Percentiles rank a stretch among this genome's conserved stretches.
These are phyloP conservation scores for Haliclystus octoradiatus DNA, from an alignment of 30 jellyfish, hydroid and myxozoan species.

Conservation along the genomic window DNA sequence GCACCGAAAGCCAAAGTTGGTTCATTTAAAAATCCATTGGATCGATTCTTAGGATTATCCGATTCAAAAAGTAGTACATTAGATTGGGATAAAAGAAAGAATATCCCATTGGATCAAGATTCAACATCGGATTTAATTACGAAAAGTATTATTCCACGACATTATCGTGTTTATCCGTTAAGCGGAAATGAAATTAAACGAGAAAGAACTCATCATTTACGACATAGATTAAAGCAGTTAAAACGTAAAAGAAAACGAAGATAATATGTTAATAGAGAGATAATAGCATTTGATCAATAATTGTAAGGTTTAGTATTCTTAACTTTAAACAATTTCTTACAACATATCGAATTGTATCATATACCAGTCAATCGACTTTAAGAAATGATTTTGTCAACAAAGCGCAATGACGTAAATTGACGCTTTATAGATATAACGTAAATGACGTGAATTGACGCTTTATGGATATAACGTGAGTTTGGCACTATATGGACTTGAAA, in stretches of 20 bases:
- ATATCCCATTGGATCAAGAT: slow-evolving; percentile 5
- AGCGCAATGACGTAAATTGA: too few species aligned
- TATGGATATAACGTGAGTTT: too few species aligned
- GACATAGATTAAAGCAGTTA: slow-evolving; percentile 24
- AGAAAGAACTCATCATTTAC: slow-evolving; percentile 17
- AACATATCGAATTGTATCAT: too few species aligned
- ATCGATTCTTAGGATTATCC: slow-evolving; percentile 30
- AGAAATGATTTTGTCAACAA: too few species aligned
- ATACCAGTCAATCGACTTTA: too few species aligned
- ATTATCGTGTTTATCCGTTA: not conserved
- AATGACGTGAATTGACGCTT: too few species aligned
- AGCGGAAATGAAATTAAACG: slow-evolving; percentile 17
- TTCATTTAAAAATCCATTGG: slow-evolving; percentile 19
- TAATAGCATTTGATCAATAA: too few species aligned
- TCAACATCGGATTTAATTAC: slow-evolving; percentile 36
- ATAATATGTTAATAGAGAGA: too few species aligned
- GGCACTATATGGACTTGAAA: too few species aligned
- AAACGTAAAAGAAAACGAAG: slow-evolving; percentile 32
- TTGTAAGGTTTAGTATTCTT: too few species aligned
- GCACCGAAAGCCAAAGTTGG: slow-evolving; percentile 19
- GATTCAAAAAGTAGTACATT: not conserved
- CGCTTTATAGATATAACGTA: too few species aligned
- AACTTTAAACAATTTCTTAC: too few species aligned
- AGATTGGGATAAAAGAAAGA: slow-evolving; percentile 49
- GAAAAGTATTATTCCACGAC: slow-evolving; percentile 32